Percentiles rank a stretch among this genome's conserved stretches.
Evolutionary conservation across 2,888 invertebrate species (phyloP).

Genomic region (Pheosia tremula): DNA sequence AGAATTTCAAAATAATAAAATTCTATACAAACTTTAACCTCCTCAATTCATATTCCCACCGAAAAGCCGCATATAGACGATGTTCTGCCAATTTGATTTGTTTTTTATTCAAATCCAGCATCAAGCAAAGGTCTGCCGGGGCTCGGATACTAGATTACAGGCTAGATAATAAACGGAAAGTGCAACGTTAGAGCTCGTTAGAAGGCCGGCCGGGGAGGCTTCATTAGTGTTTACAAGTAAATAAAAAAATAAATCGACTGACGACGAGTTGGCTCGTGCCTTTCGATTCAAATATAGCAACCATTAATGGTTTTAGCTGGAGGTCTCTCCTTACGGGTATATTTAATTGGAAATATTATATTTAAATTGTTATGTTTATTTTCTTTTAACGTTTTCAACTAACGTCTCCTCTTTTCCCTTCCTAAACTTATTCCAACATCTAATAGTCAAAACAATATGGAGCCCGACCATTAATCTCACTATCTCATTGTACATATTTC

Average conservation of each 20-base stretch:
- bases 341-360: neutral
- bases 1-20: too few species aligned
- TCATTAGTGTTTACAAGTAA: slow-evolving; percentile 73
- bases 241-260: slow-evolving; percentile 51
- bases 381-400: neutral
- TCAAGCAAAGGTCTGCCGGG: neutral
- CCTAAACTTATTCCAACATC: slow-evolving; percentile 18
- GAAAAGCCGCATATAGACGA: neutral
- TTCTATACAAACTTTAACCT: too few species aligned
- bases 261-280: slow-evolving; percentile 36
- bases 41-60: too few species aligned
- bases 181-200: slow-evolving; percentile 72
- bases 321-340: neutral
- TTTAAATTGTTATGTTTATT: too few species aligned
- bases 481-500: slow-evolving; percentile 83
- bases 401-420: neutral
- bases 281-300: slow-evolving; percentile 28
- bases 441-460: slow-evolving; percentile 71
- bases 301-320: neutral
- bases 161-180: slow-evolving; percentile 67
- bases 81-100: neutral
- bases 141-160: slow-evolving; percentile 58
- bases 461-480: slow-evolving; percentile 73
- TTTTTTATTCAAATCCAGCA: neutral
- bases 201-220: slow-evolving; percentile 56